Conservation (phyloP, 2,797 vertebrate species). For the Trachops cirrhosus region DNA sequence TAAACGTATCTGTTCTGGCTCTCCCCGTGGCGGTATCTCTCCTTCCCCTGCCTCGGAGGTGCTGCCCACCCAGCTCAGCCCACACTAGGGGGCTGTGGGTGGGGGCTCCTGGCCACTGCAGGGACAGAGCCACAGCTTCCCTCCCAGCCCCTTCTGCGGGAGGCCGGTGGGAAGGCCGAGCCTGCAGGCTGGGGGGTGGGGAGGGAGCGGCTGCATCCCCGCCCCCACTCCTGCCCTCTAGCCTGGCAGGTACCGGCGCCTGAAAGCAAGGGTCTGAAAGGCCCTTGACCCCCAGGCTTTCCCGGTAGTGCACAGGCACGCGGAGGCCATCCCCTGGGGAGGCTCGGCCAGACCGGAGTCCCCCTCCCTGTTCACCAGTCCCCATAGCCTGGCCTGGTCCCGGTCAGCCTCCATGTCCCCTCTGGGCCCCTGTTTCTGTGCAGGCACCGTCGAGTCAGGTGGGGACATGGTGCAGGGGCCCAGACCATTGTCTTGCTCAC, state of each 20-base stretch:
- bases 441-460: conserved; percentile 18
- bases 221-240: neutral
- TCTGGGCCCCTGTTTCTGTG: neutral
- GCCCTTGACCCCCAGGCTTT: neutral
- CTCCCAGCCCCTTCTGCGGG: neutral
- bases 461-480: neutral
- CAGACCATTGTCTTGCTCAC: conserved; percentile 59
- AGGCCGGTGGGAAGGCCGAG: neutral
- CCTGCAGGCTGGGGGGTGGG: neutral
- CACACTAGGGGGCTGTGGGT: neutral
- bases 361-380: neutral
- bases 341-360: neutral
- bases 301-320: neutral
- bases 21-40: neutral
- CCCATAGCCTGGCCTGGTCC: neutral
- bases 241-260: neutral
- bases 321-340: neutral
- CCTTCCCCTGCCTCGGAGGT: neutral
- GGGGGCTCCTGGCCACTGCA: too few species aligned
- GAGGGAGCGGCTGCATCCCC: neutral
- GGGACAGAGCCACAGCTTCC: neutral
- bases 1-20: neutral
- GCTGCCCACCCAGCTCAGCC: neutral
- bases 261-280: neutral
- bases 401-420: neutral